Conservation (phyloP, 2,113 vertebrate species). For the Aviceda subcristata region DNA sequence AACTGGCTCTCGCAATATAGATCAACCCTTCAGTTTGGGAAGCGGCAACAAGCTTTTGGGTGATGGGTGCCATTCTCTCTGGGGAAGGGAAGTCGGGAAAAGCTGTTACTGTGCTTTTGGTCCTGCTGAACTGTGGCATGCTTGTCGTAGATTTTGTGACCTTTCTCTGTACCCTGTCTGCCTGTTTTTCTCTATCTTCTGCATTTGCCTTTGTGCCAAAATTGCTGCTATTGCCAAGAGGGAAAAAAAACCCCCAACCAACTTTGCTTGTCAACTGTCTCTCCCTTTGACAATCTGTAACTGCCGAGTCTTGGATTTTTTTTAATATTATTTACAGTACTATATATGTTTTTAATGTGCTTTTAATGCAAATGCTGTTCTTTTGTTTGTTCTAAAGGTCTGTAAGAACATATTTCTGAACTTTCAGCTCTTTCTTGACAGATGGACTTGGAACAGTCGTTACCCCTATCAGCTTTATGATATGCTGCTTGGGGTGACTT, state of each 20-base stretch:
- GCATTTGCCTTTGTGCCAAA: constrained; percentile 37
- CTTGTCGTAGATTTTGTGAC: constrained; percentile 12
- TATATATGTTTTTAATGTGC: constrained; percentile 53
- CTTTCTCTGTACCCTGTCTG: constrained; percentile 13
- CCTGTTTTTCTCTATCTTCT: neutral
- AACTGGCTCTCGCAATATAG: neutral
- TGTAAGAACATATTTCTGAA: constrained; percentile 52
- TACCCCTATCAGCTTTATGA: neutral
- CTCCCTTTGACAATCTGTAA: constrained; percentile 39
- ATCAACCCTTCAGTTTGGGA: neutral
- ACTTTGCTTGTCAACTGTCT: neutral
- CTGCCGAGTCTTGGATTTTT: constrained; percentile 16
- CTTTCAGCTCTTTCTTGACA: neutral
- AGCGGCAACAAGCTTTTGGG: constrained; percentile 34
- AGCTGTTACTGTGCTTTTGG: neutral
- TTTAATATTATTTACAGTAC: constrained; percentile 44
- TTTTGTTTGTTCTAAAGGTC: constrained; percentile 64
- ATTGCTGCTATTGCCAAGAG: constrained; percentile 28
- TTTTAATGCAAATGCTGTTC: constrained; percentile 58
- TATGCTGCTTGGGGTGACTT: neutral
- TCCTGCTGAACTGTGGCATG: neutral
- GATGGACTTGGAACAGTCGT: constrained; percentile 69
- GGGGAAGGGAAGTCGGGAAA: neutral
- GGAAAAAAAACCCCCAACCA: neutral
- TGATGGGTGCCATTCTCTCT: neutral